A percentile compares a stretch with the other conserved stretches of the same genome.
Evolutionary conservation across 2,113 vertebrate genomes (phyloP).

Genomic region (Lipotes vexillifer): DNA sequence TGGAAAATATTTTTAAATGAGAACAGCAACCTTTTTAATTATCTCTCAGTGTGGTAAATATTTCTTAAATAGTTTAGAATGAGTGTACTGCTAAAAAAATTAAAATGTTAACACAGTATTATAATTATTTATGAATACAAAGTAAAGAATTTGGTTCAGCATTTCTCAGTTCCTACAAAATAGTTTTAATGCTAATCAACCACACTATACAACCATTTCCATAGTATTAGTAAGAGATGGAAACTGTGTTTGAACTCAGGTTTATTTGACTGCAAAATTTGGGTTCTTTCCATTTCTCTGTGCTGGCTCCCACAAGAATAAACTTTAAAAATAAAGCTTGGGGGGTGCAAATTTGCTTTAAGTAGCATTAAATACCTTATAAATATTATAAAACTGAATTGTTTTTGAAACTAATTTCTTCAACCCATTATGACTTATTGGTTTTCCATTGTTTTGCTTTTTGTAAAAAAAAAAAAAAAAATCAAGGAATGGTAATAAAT

Average conservation of each 20-base stretch:
- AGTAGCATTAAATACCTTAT: not conserved
- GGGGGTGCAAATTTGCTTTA: not conserved
- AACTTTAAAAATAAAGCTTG: not conserved
- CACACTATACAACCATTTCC: not conserved
- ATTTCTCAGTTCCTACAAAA: not conserved
- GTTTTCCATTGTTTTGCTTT: not conserved
- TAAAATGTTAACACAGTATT: not conserved
- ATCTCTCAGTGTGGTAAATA: not conserved
- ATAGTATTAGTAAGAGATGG: not conserved
- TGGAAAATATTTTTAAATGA: not conserved
- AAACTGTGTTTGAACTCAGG: not conserved
- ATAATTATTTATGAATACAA: not conserved
- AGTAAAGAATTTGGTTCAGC: not conserved
- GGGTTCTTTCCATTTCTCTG: not conserved
- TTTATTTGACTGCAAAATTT: constrained; percentile 6
- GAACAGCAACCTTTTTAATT: not conserved
- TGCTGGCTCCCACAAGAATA: not conserved
- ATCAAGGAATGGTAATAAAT: not conserved
- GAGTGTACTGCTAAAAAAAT: not conserved
- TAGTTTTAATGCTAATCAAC: not conserved
- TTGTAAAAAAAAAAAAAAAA: not conserved
- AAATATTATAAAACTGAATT: not conserved
- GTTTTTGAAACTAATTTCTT: not conserved
- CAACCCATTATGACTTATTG: not conserved
- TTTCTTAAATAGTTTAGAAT: constrained; percentile 1